Evolutionary conservation across 1,140 invertebrate species (phyloP), one percentile per base, ranked within the genome.

Genomic region (Diuraphis noxia): DNA sequence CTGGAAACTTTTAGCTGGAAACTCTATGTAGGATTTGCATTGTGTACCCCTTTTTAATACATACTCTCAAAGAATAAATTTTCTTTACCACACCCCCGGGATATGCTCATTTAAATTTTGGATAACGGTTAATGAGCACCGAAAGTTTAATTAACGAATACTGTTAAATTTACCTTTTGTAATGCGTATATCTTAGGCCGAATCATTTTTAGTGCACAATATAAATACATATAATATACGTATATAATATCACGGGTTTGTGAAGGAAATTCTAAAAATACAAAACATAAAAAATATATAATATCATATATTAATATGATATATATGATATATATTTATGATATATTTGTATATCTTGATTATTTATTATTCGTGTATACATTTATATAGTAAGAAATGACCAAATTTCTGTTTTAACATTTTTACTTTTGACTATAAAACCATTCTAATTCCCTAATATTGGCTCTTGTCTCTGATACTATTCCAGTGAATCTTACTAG

Each of bases 61-160:
- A 63, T 40, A 77, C 56, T 72, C 49, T 88, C 56, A 30, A n/a
- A 88, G 52, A 72, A 88, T 72, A 88, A 88, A 38, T 88, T 88
- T 77, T 41, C 38, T 88, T 72, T 72, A n/a, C 52, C 87, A 87
- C 49, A 25, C 85, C 56, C 38, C 40, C 30, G 87, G 38, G 49
- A 88, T 88, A 88, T 88, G 38, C 87, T 88, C 87, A 88, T 88
- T 88, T 88, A 88, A 88, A 88, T 88, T 88, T 88, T 7, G 52
- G 87, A 88, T 88, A 72, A 88, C 87, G 87, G 49, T 63, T 88
- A 88, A 88, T 88, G 87, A 88, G 87, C 87, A 63, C 38, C 52
- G 56, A 88, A 88, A 88, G 56, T 88, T 88, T 88, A 88, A 88
- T 88, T 88, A 88, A 77, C 56, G 86, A 88, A 88, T 43, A 88